Conservation (phyloP, 2,888 invertebrate species). For the Tribolium freemani region DNA sequence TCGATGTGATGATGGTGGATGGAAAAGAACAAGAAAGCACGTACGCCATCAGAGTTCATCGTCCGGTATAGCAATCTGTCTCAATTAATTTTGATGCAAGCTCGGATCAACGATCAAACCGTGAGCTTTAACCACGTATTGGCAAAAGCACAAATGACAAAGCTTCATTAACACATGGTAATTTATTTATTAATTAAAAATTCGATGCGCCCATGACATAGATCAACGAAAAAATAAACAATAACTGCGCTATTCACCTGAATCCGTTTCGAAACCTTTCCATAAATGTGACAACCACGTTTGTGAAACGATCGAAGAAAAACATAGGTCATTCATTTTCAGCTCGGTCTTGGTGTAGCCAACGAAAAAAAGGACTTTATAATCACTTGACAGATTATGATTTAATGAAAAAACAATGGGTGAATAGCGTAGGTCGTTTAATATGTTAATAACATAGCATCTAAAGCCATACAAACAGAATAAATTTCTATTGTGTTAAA, state of each 20-base stretch:
- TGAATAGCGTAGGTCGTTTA: neutral
- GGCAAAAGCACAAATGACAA: neutral
- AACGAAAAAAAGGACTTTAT: neutral
- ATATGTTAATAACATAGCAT: neutral
- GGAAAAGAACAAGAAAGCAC: constrained; percentile 16
- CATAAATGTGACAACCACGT: neutral
- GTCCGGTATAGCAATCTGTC: constrained; percentile 22
- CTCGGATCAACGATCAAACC: constrained; percentile 1
- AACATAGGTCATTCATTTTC: neutral
- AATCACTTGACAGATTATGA: neutral
- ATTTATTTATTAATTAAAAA: neutral
- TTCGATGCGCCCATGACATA: constrained; percentile 17
- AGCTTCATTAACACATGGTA: too few species aligned
- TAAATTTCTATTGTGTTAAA: neutral
- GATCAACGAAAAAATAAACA: constrained; percentile 3
- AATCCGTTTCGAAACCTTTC: constrained; percentile 4
- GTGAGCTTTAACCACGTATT: neutral
- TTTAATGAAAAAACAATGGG: neutral
- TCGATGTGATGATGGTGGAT: constrained; percentile 6
- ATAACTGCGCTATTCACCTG: constrained; percentile 7
- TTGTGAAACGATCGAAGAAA: neutral
- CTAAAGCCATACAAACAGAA: neutral
- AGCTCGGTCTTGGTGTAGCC: neutral
- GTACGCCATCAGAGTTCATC: constrained; percentile 25
- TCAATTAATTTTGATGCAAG: constrained; percentile 22